phyloP scores from a whole-genome alignment of 37 sponge, comb jelly and placozoan genomes.

The Bolinopsis microptera region DNA sequence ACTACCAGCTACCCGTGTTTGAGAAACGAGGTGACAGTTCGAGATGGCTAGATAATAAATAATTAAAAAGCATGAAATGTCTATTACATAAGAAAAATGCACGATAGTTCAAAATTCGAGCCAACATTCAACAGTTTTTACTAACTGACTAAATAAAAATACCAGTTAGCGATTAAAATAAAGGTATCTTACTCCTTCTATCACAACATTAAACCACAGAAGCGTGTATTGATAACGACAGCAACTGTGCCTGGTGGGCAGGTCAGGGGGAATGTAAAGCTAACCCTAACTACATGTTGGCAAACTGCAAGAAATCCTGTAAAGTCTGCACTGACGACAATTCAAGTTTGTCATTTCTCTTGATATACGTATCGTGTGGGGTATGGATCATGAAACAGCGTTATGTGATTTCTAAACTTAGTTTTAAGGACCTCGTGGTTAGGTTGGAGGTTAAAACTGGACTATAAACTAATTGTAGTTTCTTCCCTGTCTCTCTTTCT shows the following conservation, averaged over 20 bases:
- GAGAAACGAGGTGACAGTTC: neutral
- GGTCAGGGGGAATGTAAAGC: neutral
- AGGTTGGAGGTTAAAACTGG: neutral
- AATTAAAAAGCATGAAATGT: no score
- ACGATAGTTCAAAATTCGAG: no score
- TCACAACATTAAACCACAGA: neutral
- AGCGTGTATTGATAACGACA: neutral
- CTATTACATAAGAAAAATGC: no score
- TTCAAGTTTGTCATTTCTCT: no score
- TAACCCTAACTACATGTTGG: neutral
- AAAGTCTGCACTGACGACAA: neutral
- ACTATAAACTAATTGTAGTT: neutral
- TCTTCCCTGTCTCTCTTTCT: no score
- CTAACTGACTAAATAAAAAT: no score
- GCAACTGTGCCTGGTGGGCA: neutral
- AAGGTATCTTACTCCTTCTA: no score
- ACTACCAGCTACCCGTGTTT: neutral
- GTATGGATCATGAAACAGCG: no score
- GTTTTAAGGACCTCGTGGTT: neutral
- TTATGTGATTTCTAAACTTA: neutral
- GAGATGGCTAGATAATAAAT: no score
- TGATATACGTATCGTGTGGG: no score
- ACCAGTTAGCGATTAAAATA: no score
- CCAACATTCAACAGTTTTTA: no score
- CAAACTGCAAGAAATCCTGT: conserved; percentile 7